Conservation (phyloP, 2,113 vertebrate species). For the Seriola aureovittata region DNA sequence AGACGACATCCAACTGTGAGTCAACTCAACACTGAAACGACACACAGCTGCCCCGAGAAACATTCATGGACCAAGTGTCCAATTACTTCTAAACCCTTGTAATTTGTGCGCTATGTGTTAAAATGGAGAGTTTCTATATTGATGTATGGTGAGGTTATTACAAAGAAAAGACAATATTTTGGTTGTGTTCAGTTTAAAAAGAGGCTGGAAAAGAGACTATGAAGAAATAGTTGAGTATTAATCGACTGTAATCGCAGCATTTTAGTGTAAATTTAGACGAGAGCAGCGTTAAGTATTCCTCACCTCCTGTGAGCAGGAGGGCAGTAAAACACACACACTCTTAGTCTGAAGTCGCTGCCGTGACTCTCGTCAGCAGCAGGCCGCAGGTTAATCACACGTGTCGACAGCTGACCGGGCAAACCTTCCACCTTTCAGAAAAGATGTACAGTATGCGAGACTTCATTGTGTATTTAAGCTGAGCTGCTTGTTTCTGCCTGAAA, state of each 20-base stretch:
- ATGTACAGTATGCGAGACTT: slow-evolving; percentile 9
- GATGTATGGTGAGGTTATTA: neutral
- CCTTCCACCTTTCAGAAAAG: slow-evolving; percentile 13
- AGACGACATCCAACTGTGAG: neutral
- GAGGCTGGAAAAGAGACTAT: slow-evolving; percentile 11
- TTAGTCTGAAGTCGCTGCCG: slow-evolving; percentile 1
- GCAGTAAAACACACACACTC: neutral
- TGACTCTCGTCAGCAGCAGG: slow-evolving; percentile 33
- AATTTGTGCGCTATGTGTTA: too few relatives aligned
- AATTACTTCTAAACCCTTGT: neutral
- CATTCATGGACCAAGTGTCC: neutral
- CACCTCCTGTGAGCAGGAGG: slow-evolving; percentile 10
- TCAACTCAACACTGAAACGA: too few relatives aligned
- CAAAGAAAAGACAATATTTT: neutral
- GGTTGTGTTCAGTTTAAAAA: neutral
- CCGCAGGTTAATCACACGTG: slow-evolving; percentile 27
- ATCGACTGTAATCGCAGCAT: neutral
- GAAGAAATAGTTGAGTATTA: neutral
- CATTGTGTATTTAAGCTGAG: slow-evolving; percentile 15
- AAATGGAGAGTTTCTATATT: too few relatives aligned
- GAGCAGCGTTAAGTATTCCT: neutral
- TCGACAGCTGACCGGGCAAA: slow-evolving; percentile 24
- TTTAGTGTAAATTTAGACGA: neutral
- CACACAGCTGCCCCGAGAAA: too few relatives aligned
- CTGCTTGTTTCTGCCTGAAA: slow-evolving; percentile 34